A percentile compares a stretch with the other conserved stretches of the same genome.
These are phyloP conservation scores for Maniola jurtina DNA, from an alignment of 1,140 invertebrate genomes.

Conservation along the genomic window DNA sequence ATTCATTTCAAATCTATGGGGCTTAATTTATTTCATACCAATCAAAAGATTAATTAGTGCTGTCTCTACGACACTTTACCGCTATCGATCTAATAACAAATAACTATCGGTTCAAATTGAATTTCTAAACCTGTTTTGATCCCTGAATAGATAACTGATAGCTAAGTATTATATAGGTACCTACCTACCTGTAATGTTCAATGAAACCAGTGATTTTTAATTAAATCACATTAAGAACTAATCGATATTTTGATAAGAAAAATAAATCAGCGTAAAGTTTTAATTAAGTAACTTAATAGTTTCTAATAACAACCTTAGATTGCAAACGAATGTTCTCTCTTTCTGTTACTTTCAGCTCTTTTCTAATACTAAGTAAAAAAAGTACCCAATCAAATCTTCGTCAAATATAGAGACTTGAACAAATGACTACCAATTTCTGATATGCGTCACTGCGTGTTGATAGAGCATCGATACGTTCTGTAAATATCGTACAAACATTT, in stretches of 20 bases:
- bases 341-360: too few relatives aligned
- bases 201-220: conserved; percentile 5
- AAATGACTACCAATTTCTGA: not conserved
- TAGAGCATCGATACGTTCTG: not conserved
- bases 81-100: conserved; percentile 62
- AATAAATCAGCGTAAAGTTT: conserved; percentile 31
- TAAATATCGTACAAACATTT: conserved; percentile 7
- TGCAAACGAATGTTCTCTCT: too few relatives aligned
- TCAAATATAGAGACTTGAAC: not conserved
- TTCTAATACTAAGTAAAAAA: too few relatives aligned
- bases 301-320: not conserved
- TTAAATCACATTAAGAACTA: conserved; percentile 7
- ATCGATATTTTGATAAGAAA: conserved; percentile 14
- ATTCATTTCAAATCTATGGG: conserved; percentile 11
- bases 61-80: conserved; percentile 54
- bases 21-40: conserved; percentile 53
- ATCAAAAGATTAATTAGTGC: conserved; percentile 66
- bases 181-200: conserved; percentile 3
- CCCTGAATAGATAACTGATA: conserved; percentile 25
- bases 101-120: conserved; percentile 58
- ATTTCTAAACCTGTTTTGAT: conserved; percentile 51
- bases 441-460: not conserved
- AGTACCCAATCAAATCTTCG: too few relatives aligned
- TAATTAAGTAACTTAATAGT: conserved; percentile 18
- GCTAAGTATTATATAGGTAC: conserved; percentile 10